Evolutionary conservation across 2,888 invertebrate genomes (phyloP).

Genomic region (Sialis fuliginosa): DNA sequence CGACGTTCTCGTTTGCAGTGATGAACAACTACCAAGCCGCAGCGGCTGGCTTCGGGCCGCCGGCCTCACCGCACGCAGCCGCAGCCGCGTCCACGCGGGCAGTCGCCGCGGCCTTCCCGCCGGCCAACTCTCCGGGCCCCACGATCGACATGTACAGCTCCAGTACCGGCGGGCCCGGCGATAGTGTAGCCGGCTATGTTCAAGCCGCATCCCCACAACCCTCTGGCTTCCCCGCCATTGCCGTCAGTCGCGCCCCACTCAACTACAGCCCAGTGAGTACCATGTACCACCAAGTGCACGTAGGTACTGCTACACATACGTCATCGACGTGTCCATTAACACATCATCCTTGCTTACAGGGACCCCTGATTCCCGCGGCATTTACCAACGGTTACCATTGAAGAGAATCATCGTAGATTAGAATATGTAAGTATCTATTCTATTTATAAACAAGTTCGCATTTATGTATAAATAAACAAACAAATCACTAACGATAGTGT

Average conservation of each 20-base stretch:
- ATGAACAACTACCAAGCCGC: conserved; percentile 91
- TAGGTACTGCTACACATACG: too few relatives aligned
- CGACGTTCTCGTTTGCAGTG: conserved; percentile 37
- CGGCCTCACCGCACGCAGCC: conserved; percentile 69
- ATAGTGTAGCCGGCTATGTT: conserved; percentile 78
- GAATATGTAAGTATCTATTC: conserved; percentile 1
- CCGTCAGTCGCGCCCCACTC: conserved; percentile 82
- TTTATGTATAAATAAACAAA: background rate
- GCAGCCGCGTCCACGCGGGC: conserved; percentile 43
- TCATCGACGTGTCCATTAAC: too few relatives aligned
- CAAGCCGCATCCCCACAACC: conserved; percentile 96
- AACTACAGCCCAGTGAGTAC: conserved; percentile 81
- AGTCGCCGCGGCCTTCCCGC: conserved; percentile 51
- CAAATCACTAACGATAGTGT: background rate
- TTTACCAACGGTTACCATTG: conserved; percentile 98
- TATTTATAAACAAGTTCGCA: background rate
- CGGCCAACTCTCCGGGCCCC: conserved; percentile 83
- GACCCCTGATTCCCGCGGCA: conserved; percentile 93
- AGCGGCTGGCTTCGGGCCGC: conserved; percentile 57
- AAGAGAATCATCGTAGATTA: conserved; percentile 29
- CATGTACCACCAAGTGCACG: too few relatives aligned
- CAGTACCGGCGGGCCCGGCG: conserved; percentile 52
- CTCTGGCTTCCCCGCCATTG: conserved; percentile 85
- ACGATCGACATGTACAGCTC: conserved; percentile 88
- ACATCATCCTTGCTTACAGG: conserved; percentile 45